Evolutionary conservation across 2,797 vertebrate species (phyloP), one percentile per base, ranked within the genome.

Genomic region (Threskiornis aethiopicus): DNA sequence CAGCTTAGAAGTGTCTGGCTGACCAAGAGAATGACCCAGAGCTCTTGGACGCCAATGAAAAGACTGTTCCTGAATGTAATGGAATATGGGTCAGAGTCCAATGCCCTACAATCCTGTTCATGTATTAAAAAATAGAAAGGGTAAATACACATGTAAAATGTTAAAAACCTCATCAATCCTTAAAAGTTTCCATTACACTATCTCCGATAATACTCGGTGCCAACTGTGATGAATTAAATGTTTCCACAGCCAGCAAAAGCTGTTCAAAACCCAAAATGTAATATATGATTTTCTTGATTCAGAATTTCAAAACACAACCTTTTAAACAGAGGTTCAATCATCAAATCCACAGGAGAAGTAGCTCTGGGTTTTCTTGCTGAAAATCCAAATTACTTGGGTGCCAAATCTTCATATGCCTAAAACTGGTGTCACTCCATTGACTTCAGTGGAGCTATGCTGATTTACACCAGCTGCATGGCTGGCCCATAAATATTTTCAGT

Each of bases 271-370:
- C 59, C 62, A 55, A 78, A 86, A 54, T 52, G 82, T 96, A 96
- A 95, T 95, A 96, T 96, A 95, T 0, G 72, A 52, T 93, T 96
- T 95, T 96, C 93, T 88, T 92, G 84, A 96, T 96, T 91, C 87
- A 57, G 82, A 81, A 76, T 95, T 94, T 93, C 90, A 97, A 88
- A 96, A 93, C 42, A 87, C 87, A 97, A 88, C 91, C 93, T 97
- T 96, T 96, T 87, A 97, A 96, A 91, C n/a, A 86, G 89, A 95
- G 77, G 92, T 96, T 96, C 84, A 96, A 93, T 97, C 95, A 93
- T 94, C 97, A 96, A 79, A 96, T 96, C 95, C 95, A 90, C 97
- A 95, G 94, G 93, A 97, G 96, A 97, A 97, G 95, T 96, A 96
- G 94, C 94, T 96, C 90, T 93, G 90, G 75, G 44, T 95, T 97